Conservation (phyloP, 2,888 invertebrate species). For the Oegoconia quadripuncta region DNA sequence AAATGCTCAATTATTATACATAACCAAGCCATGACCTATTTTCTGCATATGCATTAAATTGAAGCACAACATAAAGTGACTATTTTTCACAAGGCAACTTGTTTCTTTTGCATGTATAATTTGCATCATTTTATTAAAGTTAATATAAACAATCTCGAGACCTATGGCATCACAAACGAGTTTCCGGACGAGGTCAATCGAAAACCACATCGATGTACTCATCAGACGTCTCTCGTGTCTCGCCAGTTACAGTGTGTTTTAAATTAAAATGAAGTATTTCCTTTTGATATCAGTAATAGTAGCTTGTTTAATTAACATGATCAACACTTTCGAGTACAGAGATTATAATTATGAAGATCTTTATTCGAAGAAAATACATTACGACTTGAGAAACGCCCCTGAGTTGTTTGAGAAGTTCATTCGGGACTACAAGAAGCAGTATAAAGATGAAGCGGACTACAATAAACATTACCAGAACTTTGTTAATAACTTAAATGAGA, state of each 20-base stretch:
- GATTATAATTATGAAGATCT: conserved; percentile 16
- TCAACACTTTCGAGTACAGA: conserved; percentile 12
- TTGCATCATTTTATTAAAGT: background rate
- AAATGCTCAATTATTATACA: too few species aligned
- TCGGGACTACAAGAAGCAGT: conserved; percentile 40
- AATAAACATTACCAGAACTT: conserved; percentile 43
- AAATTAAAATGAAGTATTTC: conserved; percentile 29
- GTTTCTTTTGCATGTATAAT: too few species aligned
- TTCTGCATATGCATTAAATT: too few species aligned
- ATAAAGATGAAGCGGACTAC: conserved; percentile 37
- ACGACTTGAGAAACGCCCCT: conserved; percentile 46
- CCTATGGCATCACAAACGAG: conserved; percentile 22
- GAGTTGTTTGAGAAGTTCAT: conserved; percentile 43
- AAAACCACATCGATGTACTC: conserved; percentile 8
- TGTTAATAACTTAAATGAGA: conserved; percentile 41
- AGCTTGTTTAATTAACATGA: conserved; percentile 18
- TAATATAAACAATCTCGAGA: background rate
- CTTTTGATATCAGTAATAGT: conserved; percentile 20
- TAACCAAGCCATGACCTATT: too few species aligned
- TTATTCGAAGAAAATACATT: conserved; percentile 27
- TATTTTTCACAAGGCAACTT: too few species aligned
- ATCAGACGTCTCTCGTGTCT: conserved; percentile 24
- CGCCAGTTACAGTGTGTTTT: conserved; percentile 19
- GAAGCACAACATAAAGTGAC: too few species aligned
- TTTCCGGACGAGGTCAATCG: conserved; percentile 32